Conservation (phyloP, 1,140 invertebrate genomes). For the Centruroides vittatus region DNA sequence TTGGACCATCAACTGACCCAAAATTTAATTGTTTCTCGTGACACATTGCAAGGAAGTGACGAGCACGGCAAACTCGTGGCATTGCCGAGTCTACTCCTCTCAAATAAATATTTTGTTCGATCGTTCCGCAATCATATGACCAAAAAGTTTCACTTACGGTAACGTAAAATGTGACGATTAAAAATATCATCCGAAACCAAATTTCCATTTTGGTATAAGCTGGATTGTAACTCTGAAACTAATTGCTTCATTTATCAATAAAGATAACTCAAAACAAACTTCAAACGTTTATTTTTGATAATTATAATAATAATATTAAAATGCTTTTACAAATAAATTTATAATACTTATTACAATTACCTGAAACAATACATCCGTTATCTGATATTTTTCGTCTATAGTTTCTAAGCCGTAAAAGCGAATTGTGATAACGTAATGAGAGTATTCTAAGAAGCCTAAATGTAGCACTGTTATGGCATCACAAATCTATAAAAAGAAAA, state of each 20-base stretch:
- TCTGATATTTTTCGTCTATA: conserved; percentile 67
- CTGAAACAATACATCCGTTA: conserved; percentile 72
- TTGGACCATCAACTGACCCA: too few relatives aligned
- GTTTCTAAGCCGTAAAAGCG: conserved; percentile 67
- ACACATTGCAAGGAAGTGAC: too few relatives aligned
- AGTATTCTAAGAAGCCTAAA: conserved; percentile 75
- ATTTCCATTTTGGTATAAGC: conserved; percentile 92
- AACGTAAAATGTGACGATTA: conserved; percentile 67
- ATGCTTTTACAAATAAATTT: too few relatives aligned
- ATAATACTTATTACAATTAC: conserved; percentile 44
- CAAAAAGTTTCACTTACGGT: conserved; percentile 50
- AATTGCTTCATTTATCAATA: conserved; percentile 28
- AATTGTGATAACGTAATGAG: conserved; percentile 71
- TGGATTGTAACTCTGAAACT: conserved; percentile 94
- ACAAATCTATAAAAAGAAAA: conserved; percentile 41
- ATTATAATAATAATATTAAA: too few relatives aligned
- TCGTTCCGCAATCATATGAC: too few relatives aligned
- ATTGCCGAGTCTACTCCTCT: too few relatives aligned
- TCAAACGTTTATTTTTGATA: too few relatives aligned
- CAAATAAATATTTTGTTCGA: too few relatives aligned
- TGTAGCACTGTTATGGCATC: conserved; percentile 78
- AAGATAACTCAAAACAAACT: not conserved
- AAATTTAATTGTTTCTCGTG: too few relatives aligned
- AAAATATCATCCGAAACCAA: conserved; percentile 88
- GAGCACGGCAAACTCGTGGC: too few relatives aligned